phyloP scores from a whole-genome alignment of 2,113 vertebrate species.

The Rhagologus leucostigma region DNA sequence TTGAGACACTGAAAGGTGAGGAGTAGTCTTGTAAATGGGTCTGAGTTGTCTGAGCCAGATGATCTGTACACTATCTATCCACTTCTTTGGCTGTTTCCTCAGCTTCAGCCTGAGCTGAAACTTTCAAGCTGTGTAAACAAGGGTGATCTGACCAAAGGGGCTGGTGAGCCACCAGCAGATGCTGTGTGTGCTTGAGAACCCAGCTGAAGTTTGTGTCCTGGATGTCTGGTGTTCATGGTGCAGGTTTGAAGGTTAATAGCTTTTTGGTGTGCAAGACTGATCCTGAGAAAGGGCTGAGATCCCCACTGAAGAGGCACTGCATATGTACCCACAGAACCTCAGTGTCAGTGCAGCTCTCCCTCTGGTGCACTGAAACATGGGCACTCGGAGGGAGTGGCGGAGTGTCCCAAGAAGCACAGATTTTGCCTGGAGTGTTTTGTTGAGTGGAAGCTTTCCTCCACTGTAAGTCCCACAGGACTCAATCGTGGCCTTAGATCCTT shows the following conservation, averaged over 20 bases:
- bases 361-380: fast-evolving
- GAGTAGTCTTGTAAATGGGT: neutral
- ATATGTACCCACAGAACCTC: neutral
- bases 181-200: neutral
- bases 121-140: neutral
- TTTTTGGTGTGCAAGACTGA: neutral
- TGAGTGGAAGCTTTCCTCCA: neutral
- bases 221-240: neutral
- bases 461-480: neutral
- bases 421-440: neutral
- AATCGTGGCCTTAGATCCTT: neutral
- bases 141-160: neutral
- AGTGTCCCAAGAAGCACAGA: neutral
- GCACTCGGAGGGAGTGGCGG: fast-evolving
- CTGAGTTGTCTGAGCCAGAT: neutral
- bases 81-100: neutral
- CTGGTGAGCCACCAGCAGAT: neutral
- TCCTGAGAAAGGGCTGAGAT: neutral
- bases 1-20: neutral
- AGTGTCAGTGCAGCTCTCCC: neutral
- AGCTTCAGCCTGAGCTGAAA: neutral
- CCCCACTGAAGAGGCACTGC: neutral
- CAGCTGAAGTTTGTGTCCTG: neutral
- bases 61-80: neutral
- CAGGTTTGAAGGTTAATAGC: neutral